Evolutionary conservation across 2,888 invertebrate genomes (phyloP), one percentile per base, ranked within the genome.

Genomic region (Callyntrura guangdongensis): DNA sequence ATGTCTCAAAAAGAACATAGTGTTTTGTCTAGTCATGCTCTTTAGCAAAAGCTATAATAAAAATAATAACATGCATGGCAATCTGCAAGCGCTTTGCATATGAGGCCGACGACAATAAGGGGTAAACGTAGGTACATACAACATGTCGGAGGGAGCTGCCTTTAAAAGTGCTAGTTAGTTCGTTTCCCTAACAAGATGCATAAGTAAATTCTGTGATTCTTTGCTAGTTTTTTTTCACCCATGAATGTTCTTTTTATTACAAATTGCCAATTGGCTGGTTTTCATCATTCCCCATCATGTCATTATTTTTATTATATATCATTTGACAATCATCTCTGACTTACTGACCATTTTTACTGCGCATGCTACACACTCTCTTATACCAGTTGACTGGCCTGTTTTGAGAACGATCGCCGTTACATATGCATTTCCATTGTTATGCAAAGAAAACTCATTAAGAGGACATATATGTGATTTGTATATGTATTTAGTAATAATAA

Each of bases 21-120:
- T 83, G 79, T 91, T 88, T 88, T 91, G 91, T 81, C 84, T 81
- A 88, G 91, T 91, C 91, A 91, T 91, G 77, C 88, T 91, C 88
- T 91, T 91, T 91, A 88, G 91, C 91, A 85, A 84, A 81, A 77
- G 91, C 77, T 79, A 36, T 81, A 82, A 79, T 86, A 90, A 74
- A 86, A 86, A 64, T 56, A 25, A 59, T 81, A 82, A 64, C 72
- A 88, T 81, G 36, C 56, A 22, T 83, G 47, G 77, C 53, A 53
- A 11, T 53, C n/a, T 53, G 12, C 11, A 53, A 22, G 20, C n/a
- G 49, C 14, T 86, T 59, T 74, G 36, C 69, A 72, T 49, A 56
- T 84, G 14, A 56, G 61, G 53, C 12, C 17, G 2, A 67, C 25
- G 67, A 84, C 49, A 27, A 61, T 61, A 20, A 87, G 45, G 49